Evolutionary conservation across 2,797 vertebrate species (phyloP), one percentile per base, ranked within the genome.

Genomic region (Coregonus ussuriensis): DNA sequence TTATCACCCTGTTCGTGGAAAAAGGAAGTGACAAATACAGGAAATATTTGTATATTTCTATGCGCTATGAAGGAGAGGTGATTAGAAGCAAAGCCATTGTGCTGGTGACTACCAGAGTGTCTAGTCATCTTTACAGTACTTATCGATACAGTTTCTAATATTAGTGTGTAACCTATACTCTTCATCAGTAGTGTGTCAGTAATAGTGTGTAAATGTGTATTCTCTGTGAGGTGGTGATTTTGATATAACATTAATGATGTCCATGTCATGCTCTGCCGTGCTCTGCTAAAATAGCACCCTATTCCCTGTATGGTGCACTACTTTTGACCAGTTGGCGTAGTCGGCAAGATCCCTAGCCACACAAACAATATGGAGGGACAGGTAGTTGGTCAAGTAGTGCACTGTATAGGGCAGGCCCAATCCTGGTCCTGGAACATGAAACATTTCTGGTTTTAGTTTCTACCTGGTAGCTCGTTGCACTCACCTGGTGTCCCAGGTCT

Each of bases 1-100:
- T 83, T 5, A 18, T 16, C 67, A 16, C 72, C 73, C 9, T 74
- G 74, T 71, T 72, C 25, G 47, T 75, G 78, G 53, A 79, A 84
- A 85, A 76, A 80, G 82, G 79, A 86, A 88, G 89, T 81, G 76
- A 83, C 81, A 83, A 76, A 77, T 83, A 62, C 67, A 75, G 79
- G 83, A 88, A 82, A 85, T 81, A 78, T 51, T 18, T 71, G 68
- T 29, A 33, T 3, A 9, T 11, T 54, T 41, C 7, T 33, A 47
- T 84, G 76, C 6, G 1, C 56, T 21, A 25, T 62, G 59, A 68
- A 56, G 77, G 31, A n/a, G 73, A 80, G 77, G 74, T 62, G 72
- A 74, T 1, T 72, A 69, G 74, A 80, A 63, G 77, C 81, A 81
- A 82, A 47, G 83, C 79, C n/a, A 11, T 71, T 14, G 68, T 53